Percentiles rank a stretch among this genome's conserved stretches.
Conservation (phyloP, 2,888 invertebrate species). For the Drosophila nigritarsus region DNA sequence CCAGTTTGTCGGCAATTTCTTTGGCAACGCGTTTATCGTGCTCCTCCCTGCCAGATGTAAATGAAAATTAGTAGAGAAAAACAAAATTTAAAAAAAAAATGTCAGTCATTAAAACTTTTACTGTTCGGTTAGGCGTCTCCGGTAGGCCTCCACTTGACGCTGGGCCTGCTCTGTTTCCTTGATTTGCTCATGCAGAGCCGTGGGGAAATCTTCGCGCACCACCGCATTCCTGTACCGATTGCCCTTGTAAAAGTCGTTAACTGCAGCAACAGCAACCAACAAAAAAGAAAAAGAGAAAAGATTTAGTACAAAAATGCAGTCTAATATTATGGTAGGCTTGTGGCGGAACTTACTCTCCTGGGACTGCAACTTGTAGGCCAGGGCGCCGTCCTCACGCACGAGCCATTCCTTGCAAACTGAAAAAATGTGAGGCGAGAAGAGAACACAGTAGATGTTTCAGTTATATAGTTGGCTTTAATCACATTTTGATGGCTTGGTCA, state of each 20-base stretch:
- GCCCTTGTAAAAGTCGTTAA: constrained; percentile 90
- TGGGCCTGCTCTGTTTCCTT: constrained; percentile 89
- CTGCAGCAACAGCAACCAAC: constrained; percentile 82
- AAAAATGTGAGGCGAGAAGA: constrained; percentile 59
- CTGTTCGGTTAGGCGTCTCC: constrained; percentile 87
- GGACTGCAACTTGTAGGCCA: constrained; percentile 92
- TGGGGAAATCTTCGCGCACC: constrained; percentile 91
- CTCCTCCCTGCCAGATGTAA: constrained; percentile 86
- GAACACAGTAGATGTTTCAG: constrained; percentile 17
- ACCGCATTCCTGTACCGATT: constrained; percentile 91
- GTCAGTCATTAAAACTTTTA: constrained; percentile 81
- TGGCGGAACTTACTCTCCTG: constrained; percentile 89
- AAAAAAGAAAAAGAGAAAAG: constrained; percentile 32
- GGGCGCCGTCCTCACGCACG: constrained; percentile 92
- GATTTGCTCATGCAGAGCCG: constrained; percentile 90
- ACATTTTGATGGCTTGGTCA: constrained; percentile 44
- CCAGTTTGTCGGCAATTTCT: constrained; percentile 88
- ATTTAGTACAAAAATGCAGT: constrained; percentile 12
- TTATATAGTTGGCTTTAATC: constrained; percentile 51
- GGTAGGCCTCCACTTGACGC: constrained; percentile 87
- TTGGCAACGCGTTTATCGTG: constrained; percentile 89
- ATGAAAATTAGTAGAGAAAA: background rate
- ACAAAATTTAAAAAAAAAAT: background rate
- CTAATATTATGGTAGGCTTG: constrained; percentile 6
- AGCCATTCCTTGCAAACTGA: constrained; percentile 93